phyloP scores from a whole-genome alignment of 92 coral and sea anemone species.

The Palythoa heliodiscus region DNA sequence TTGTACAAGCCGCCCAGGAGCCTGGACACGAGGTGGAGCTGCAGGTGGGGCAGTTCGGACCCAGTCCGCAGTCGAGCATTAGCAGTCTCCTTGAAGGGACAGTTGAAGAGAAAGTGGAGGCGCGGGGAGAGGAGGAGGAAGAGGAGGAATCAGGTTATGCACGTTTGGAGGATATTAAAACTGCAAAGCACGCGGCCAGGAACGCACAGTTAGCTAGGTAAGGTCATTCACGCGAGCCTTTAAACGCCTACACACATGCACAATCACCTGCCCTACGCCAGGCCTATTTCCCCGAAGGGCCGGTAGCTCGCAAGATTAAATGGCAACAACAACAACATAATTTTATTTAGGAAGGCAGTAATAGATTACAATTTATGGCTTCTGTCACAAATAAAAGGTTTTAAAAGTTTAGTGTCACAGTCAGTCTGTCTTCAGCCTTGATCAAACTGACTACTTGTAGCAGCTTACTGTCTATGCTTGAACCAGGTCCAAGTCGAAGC shows the following conservation, averaged over 20 bases:
- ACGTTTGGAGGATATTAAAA: conserved; percentile 78
- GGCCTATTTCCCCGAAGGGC: too few relatives aligned
- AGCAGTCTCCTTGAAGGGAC: conserved; percentile 52
- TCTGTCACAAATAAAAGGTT: too few relatives aligned
- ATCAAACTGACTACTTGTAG: too few relatives aligned
- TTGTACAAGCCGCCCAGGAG: conserved; percentile 49
- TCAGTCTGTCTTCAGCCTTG: too few relatives aligned
- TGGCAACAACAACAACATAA: too few relatives aligned
- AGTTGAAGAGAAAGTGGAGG: conserved; percentile 37
- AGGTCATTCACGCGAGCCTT: neutral
- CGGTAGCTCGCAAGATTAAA: too few relatives aligned
- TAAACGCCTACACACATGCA: neutral
- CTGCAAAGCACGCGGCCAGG: conserved; percentile 43
- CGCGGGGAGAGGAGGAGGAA: conserved; percentile 60
- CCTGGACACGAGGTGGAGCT: conserved; percentile 24
- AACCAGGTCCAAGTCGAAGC: too few relatives aligned
- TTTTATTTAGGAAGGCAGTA: too few relatives aligned
- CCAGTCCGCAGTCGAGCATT: conserved; percentile 48
- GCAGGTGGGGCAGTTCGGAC: conserved; percentile 46
- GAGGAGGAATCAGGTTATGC: conserved; percentile 92
- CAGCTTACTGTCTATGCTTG: too few relatives aligned
- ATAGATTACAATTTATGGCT: too few relatives aligned
- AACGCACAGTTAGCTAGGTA: conserved; percentile 42
- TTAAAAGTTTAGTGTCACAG: too few relatives aligned
- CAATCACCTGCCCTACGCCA: too few relatives aligned